phyloP scores from a whole-genome alignment of 2,113 vertebrate genomes.

The Stigmatopora argus region DNA sequence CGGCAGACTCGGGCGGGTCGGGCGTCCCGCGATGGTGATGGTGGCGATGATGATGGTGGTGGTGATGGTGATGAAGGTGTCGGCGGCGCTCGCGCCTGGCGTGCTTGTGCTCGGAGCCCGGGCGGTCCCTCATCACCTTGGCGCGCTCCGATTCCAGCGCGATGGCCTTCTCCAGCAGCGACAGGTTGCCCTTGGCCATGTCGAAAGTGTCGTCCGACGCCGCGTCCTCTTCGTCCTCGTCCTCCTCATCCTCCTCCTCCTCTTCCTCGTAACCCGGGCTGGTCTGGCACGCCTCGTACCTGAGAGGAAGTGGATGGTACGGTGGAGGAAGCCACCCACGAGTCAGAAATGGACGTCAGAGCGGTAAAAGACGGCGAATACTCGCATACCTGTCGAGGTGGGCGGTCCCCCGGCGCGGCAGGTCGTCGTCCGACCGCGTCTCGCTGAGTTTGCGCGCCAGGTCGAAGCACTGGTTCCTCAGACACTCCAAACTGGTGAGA shows the following conservation, averaged over 20 bases:
- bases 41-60: conserved; percentile 55
- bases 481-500: conserved; percentile 94
- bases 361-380: not conserved
- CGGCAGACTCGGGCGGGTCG: conserved; percentile 85
- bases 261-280: conserved; percentile 82
- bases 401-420: conserved; percentile 37
- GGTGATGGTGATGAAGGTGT: conserved; percentile 63
- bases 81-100: conserved; percentile 79
- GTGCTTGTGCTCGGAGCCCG: conserved; percentile 75
- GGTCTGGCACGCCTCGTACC: conserved; percentile 70
- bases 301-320: not conserved
- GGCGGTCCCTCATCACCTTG: conserved; percentile 94
- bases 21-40: conserved; percentile 84
- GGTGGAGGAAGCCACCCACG: not conserved
- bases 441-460: conserved; percentile 92
- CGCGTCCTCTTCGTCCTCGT: conserved; percentile 90
- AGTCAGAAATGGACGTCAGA: not conserved
- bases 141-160: conserved; percentile 92
- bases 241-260: too few species aligned
- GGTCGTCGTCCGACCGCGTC: conserved; percentile 56
- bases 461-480: conserved; percentile 96
- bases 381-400: conserved; percentile 51
- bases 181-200: conserved; percentile 98
- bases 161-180: conserved; percentile 97
- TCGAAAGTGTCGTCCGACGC: conserved; percentile 97